These are phyloP conservation scores for Acanthornis magna DNA, from an alignment of 2,797 vertebrate species.

Conservation along the genomic window DNA sequence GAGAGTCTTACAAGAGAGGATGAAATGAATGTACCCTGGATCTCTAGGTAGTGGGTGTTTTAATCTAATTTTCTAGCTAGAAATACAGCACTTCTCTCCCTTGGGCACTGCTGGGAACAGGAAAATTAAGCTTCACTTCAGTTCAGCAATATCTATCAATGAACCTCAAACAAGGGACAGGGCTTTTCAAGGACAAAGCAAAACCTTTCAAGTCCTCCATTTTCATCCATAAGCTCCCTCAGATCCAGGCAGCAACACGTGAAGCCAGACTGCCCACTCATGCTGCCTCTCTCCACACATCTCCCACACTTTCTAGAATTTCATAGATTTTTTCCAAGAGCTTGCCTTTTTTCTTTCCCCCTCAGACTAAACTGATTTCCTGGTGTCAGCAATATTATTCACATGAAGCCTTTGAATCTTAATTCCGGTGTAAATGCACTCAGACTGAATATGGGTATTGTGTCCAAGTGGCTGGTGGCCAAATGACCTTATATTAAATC, in stretches of 20 bases:
- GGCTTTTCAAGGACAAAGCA: slow-evolving; percentile 25
- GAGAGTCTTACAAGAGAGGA: neutral
- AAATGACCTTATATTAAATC: slow-evolving; percentile 34
- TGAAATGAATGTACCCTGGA: slow-evolving; percentile 13
- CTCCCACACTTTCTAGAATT: slow-evolving; percentile 18
- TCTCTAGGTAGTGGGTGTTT: slow-evolving; percentile 10
- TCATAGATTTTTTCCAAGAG: neutral
- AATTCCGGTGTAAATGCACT: slow-evolving; percentile 34
- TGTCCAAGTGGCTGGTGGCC: neutral
- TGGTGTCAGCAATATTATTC: slow-evolving; percentile 30
- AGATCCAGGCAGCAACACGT: neutral
- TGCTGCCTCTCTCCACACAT: neutral
- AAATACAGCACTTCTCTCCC: slow-evolving; percentile 44
- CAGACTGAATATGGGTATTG: slow-evolving; percentile 24
- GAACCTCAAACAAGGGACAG: neutral
- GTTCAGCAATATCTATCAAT: neutral
- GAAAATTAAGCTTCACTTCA: neutral
- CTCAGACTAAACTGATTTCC: slow-evolving; percentile 17
- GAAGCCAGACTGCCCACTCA: neutral
- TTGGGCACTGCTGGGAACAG: neutral
- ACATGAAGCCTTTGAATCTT: slow-evolving; percentile 1
- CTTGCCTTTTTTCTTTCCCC: neutral
- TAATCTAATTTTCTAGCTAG: slow-evolving; percentile 52
- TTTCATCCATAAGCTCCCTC: neutral
- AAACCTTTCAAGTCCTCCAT: slow-evolving; percentile 15